These are phyloP conservation scores for Panurus biarmicus DNA, from an alignment of 2,113 vertebrate genomes.

Conservation along the genomic window DNA sequence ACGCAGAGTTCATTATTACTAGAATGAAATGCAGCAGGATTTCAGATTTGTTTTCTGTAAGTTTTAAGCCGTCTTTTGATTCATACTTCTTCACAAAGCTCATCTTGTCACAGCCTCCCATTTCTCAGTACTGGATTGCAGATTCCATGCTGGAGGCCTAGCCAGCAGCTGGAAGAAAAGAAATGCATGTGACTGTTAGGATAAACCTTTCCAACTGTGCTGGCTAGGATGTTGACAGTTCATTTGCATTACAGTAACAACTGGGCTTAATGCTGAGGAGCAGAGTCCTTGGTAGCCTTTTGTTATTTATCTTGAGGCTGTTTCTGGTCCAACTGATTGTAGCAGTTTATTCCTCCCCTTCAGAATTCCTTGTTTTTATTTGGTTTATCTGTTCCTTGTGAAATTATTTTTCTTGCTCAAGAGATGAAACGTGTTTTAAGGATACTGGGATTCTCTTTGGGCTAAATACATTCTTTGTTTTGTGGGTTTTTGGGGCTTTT, in stretches of 20 bases:
- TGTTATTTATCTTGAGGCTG: neutral
- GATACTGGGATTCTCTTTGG: neutral
- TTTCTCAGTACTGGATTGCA: neutral
- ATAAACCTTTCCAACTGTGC: neutral
- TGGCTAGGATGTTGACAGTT: neutral
- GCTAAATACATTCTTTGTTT: neutral
- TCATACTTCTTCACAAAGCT: neutral
- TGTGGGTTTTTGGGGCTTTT: rapidly evolving
- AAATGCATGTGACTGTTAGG: neutral
- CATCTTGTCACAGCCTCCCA: neutral
- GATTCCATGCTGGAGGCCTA: neutral
- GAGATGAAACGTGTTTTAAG: neutral
- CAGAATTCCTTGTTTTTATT: neutral
- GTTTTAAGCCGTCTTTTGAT: neutral
- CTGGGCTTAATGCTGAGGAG: neutral
- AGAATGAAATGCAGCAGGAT: neutral
- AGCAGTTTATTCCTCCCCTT: neutral
- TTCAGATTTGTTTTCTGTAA: neutral
- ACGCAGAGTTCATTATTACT: neutral
- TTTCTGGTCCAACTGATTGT: neutral
- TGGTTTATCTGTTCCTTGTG: neutral
- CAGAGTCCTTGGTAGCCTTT: neutral
- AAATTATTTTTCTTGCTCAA: neutral
- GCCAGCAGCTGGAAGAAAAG: neutral
- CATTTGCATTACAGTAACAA: neutral